Base-by-base conservation (phyloP, 2,888 invertebrate genomes). In the Hofmannophila pseudospretella region DNA sequence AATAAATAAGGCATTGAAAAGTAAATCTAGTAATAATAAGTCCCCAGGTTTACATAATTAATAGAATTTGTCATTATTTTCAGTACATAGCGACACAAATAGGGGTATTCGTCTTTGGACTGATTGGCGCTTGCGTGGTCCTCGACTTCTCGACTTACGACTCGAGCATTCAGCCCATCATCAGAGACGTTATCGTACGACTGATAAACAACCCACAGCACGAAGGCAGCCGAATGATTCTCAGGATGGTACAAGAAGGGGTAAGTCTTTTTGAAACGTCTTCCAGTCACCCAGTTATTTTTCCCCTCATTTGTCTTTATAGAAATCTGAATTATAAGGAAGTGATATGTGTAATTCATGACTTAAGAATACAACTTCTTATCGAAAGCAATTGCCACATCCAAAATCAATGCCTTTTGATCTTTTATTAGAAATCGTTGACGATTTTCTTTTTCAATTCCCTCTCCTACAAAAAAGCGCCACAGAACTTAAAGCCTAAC, bases 201-300 rank as follows among this genome's bases (percentile, higher is more conserved):
- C 89, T 96, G 40, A 95, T 96, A 51, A 89, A 92, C 67, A 93
- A 94, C 54, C 93, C 94, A 2, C 90, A 92, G 49, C 91, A 93
- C 55, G 90, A 92, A 37, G 88, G 88, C 47, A 91, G 93, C 32
- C 78, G 89, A 34, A 84, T 88, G 49, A 91, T 92, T 33, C 86
- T 96, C 12, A 90, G 91, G 56, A 90, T 93, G 88, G 91, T 96
- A 31, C 96, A 96, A 68, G 95, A 96, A 87, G 93, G 92, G 54
- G 94, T 94, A 84, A 90, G 91, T 81, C 34, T 20, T 7, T 32
- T 20, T 31, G n/a, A n/a, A n/a, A n/a, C n/a, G n/a, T n/a, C n/a
- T n/a, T n/a, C n/a, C n/a, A n/a, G n/a, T n/a, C n/a, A n/a, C n/a
- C n/a, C n/a, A n/a, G n/a, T n/a, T n/a, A n/a, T n/a, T n/a, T n/a